Evolutionary conservation across 2,797 vertebrate genomes (phyloP), one percentile per base, ranked within the genome.

Genomic region (Xenops minutus): DNA sequence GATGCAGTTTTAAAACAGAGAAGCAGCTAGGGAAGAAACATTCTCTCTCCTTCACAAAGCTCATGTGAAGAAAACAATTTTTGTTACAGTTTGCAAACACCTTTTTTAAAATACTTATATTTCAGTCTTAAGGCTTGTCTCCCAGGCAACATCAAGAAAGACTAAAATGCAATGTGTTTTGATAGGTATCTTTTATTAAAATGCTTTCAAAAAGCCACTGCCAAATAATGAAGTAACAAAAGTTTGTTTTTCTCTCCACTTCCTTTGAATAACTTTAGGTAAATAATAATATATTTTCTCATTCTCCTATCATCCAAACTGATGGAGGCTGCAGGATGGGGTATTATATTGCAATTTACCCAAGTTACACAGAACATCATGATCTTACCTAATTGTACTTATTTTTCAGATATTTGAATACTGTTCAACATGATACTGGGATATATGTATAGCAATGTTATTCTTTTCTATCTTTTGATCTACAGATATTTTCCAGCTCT

Each of bases 111-210:
- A 89, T 34, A 52, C 56, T 69, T 89, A 66, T 14, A 77, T 87
- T 93, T 85, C 72, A 91, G 0, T 91, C 64, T 63, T 88, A 41
- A 52, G 63, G 26, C 37, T 79, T 63, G n/a, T 89, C 78, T 91
- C 95, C 74, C 64, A 88, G 93, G 61, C 81, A 94, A 85, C 67
- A 74, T n/a, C 72, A 89, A 78, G 39, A 73, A 84, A 91, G 43
- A 92, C 44, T 74, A 76, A 93, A 94, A 32, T 4, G 7, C 68
- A 89, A 29, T 67, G 52, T 71, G 29, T 19, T 85, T 87, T 64
- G 49, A 82, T n/a, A 63, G 30, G 34, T 66, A 80, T 71, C 44
- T 89, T 92, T 83, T 67, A 94, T 87, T 94, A 82, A 95, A 93
- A 94, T 54, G 14, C 29, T 79, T 93, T 83, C 34, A 71, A 73